Base-by-base conservation (phyloP, 2,797 vertebrate species). In the Pseudomugil tenellus region DNA sequence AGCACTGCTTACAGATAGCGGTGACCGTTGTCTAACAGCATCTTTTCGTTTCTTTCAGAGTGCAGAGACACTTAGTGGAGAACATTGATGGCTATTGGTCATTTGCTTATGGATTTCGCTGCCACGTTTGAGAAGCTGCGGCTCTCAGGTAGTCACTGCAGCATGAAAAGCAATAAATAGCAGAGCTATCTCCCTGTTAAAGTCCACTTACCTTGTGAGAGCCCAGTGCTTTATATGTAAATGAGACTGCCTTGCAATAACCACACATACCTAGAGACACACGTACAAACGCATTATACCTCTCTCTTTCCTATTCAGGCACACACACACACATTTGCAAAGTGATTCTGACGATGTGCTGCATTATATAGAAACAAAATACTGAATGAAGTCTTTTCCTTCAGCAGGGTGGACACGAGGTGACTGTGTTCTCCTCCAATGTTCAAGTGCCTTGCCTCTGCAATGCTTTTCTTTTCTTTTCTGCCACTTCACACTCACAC, bases 111-210 rank as follows among this genome's bases (percentile, higher is more conserved):
- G 79, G 89, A 91, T 93, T 93, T 85, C 84, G 76, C 69, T 77
- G 86, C 86, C 90, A 86, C 80, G 61, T 87, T 83, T 89, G 87
- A 92, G 90, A 83, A 87, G 89, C 71, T 81, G 83, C 72, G 37
- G 84, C 84, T 91, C 91, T 92, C 89, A 89, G 84, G 88, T 87
- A 89, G 83, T 88, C 87, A 90, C 86, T 86, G 91, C 91, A 83
- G 89, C 90, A 91, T 93, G 89, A 89, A 92, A 92, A 90, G 91
- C 84, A 91, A 92, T 93, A 91, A 92, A 93, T 87, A 87, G 89
- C 79, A 67, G 83, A 82, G 88, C 90, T 89, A 89, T 91, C 90
- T 92, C 81, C 84, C 85, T 87, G 87, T 92, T 90, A 88, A 91
- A 91, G 91, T 90, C 89, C 87, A 88, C 90, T 91, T 89, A 91